phyloP scores from a whole-genome alignment of 2,888 invertebrate genomes.

The Pammene aurita region DNA sequence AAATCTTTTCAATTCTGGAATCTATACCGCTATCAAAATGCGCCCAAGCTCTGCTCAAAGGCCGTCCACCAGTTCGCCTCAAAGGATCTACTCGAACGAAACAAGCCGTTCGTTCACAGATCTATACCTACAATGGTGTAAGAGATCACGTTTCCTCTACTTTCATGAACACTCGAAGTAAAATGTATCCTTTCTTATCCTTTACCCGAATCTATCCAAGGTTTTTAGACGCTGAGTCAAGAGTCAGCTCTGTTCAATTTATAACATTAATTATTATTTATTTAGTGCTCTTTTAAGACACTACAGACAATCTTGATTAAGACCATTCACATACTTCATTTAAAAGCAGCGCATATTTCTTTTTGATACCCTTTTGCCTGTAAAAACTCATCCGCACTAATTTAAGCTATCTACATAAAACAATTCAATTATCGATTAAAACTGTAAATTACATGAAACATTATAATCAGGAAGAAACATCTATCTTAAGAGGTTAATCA shows the following conservation, averaged over 20 bases:
- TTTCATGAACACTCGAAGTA: slow-evolving; percentile 57
- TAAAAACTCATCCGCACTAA: too few relatives aligned
- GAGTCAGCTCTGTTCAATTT: not conserved
- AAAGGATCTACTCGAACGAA: slow-evolving; percentile 67
- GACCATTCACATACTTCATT: too few relatives aligned
- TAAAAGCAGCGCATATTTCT: too few relatives aligned
- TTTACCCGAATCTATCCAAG: slow-evolving; percentile 38
- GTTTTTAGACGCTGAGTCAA: slow-evolving; percentile 8
- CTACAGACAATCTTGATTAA: too few relatives aligned
- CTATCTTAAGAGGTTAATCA: too few relatives aligned
- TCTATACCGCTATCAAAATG: slow-evolving; percentile 78
- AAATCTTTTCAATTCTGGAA: slow-evolving; percentile 72
- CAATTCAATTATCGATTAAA: too few relatives aligned
- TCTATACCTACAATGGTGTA: slow-evolving; percentile 63
- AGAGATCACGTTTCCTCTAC: slow-evolving; percentile 55
- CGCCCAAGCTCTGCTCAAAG: slow-evolving; percentile 69
- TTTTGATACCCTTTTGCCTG: too few relatives aligned
- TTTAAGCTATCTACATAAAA: too few relatives aligned
- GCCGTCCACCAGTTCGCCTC: slow-evolving; percentile 58
- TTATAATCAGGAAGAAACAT: too few relatives aligned
- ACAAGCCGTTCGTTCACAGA: slow-evolving; percentile 72
- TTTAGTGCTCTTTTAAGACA: too few relatives aligned
- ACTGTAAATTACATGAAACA: too few relatives aligned
- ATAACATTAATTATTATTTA: not conserved
- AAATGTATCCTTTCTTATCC: slow-evolving; percentile 61